Conservation (phyloP, 2,888 invertebrate genomes). For the Notodromas monacha region DNA sequence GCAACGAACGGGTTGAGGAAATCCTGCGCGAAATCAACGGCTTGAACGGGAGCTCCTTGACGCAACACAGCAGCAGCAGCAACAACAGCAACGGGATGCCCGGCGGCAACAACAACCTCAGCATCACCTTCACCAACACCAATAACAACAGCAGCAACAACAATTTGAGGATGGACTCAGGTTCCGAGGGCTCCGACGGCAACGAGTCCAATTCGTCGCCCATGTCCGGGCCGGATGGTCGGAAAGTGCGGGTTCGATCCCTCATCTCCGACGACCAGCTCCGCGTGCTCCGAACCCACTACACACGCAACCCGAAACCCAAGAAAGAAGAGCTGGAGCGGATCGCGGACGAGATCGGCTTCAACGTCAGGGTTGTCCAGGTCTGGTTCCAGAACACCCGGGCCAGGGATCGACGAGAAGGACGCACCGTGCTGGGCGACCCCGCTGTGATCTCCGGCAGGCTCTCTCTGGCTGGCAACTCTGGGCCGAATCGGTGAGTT, state of each 20-base stretch:
- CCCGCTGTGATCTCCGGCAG: conserved; percentile 7
- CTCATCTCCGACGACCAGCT: conserved; percentile 80
- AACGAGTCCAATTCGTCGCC: too few relatives aligned
- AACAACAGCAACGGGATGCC: neutral
- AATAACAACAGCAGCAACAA: conserved; percentile 19
- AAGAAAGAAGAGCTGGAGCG: conserved; percentile 67
- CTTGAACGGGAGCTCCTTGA: too few relatives aligned
- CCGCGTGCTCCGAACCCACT: conserved; percentile 53
- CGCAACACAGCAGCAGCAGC: too few relatives aligned
- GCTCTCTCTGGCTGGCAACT: too few relatives aligned
- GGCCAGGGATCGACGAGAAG: conserved; percentile 47
- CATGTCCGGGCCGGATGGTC: too few relatives aligned
- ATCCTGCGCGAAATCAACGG: conserved; percentile 8
- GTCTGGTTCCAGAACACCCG: conserved; percentile 92
- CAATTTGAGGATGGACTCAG: conserved; percentile 13
- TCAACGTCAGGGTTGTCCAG: conserved; percentile 42
- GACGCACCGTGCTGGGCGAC: conserved; percentile 19
- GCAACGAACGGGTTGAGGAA: conserved; percentile 9
- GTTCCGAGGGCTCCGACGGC: conserved; percentile 11
- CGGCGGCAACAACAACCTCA: conserved; percentile 14
- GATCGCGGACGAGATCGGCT: conserved; percentile 37
- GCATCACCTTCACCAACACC: conserved; percentile 13
- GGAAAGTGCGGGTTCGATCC: conserved; percentile 39
- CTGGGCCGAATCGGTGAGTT: conserved; percentile 8
- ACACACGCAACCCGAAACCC: conserved; percentile 60